These are phyloP conservation scores for Macrophya annulata DNA, from an alignment of 2,888 invertebrate species.

Conservation along the genomic window DNA sequence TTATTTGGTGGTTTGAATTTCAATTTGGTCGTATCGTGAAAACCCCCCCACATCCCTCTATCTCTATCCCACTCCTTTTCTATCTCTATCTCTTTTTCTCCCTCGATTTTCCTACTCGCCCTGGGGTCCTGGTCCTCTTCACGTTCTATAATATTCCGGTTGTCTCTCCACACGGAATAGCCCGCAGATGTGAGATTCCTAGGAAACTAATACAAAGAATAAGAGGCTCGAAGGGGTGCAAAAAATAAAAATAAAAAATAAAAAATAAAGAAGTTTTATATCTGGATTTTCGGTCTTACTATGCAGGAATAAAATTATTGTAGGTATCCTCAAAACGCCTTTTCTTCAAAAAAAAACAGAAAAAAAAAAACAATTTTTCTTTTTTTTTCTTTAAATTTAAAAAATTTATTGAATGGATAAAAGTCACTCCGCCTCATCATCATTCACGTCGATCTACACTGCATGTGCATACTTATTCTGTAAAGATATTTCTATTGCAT, in stretches of 20 bases:
- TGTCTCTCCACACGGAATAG: not conserved
- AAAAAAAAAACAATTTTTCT: too few relatives aligned
- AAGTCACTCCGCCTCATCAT: not conserved
- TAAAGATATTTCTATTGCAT: not conserved
- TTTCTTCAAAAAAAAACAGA: too few relatives aligned
- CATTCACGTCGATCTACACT: not conserved
- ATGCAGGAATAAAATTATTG: not conserved
- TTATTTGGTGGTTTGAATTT: constrained; percentile 57
- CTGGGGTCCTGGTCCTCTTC: not conserved
- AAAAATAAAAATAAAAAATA: not conserved
- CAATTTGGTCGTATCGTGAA: constrained; percentile 54
- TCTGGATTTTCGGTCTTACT: not conserved
- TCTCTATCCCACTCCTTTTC: not conserved
- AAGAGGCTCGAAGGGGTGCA: not conserved
- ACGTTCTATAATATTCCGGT: constrained; percentile 18
- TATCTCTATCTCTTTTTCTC: not conserved
- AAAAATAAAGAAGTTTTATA: not conserved
- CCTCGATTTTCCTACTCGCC: not conserved
- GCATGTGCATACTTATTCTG: not conserved
- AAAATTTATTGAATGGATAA: too few relatives aligned
- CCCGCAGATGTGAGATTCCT: constrained; percentile 30
- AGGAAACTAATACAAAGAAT: constrained; percentile 25
- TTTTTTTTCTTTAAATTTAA: too few relatives aligned
- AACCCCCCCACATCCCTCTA: not conserved
- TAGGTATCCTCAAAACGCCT: not conserved